Evolutionary conservation across 1,140 invertebrate genomes (phyloP).

Genomic region (Globodera ellingtonae): DNA sequence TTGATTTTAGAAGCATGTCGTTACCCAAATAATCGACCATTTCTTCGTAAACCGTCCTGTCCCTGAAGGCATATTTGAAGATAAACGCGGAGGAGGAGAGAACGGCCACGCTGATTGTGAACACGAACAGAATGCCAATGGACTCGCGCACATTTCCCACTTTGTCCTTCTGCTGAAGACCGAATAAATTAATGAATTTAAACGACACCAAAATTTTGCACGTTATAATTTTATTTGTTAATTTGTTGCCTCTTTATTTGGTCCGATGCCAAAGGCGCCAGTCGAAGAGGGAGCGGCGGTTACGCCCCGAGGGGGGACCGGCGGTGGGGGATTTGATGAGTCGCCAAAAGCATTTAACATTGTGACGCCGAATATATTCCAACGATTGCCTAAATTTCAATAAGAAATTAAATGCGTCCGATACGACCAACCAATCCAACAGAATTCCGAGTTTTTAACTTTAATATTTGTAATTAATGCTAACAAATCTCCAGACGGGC

Average conservation of each 20-base stretch:
- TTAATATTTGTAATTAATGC: no score
- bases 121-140: constrained; percentile 45
- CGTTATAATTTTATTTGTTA: neutral
- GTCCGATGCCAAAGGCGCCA: neutral
- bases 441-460: no score
- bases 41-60: constrained; percentile 46
- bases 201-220: no score
- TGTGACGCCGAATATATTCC: neutral
- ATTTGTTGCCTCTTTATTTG: neutral
- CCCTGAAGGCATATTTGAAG: constrained; percentile 45
- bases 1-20: neutral
- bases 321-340: neutral
- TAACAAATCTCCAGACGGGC: no score
- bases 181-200: neutral
- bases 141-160: constrained; percentile 33
- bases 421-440: no score
- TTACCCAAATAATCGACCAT: constrained; percentile 41
- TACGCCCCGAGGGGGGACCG: neutral
- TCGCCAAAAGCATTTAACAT: neutral
- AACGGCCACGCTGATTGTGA: constrained; percentile 28
- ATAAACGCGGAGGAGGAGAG: constrained; percentile 45
- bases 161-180: neutral
- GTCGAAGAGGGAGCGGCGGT: neutral
- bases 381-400: no score
- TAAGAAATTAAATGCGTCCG: no score